Base-by-base conservation (phyloP, 2,797 vertebrate species). In the Pteropus rufus region DNA sequence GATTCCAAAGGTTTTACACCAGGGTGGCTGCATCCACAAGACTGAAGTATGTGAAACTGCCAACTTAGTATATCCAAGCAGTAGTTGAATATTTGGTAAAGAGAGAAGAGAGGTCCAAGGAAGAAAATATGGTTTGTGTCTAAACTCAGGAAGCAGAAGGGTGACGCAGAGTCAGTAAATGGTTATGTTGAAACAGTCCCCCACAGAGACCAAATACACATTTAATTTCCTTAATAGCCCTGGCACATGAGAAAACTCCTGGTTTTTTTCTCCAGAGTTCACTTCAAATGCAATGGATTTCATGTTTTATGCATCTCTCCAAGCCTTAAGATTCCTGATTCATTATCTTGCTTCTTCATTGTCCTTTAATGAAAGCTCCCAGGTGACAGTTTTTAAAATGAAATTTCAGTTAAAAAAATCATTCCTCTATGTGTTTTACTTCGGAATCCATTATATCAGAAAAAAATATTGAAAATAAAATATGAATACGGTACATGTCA, bases 321-420 rank as follows among this genome's bases (percentile, higher is more conserved):
- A 54, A 81, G 34, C 91, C n/a, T 12, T 67, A 85, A 80, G 36
- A 83, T 76, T 54, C 10, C 19, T 24, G 39, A 44, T 54, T 97
- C 19, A 44, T 54, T 88, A 58, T 36, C 60, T 73, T 41, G 11
- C 7, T 56, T 39, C 18, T 86, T 81, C 29, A 31, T 6, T 75
- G 10, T 52, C 34, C 54, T 95, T 87, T 79, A 83, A 89, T 82
- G 72, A 79, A 93, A 93, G 14, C n/a, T 36, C 8, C 46, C 31
- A 23, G 49, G 9, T 79, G 49, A 19, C 31, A 23, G 44, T 58
- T 80, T 72, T 88, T n/a, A 34, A 90, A 87, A 85, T 58, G 7
- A 92, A 76, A 90, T 76, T 79, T 91, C 44, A 86, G 31, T 36
- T 93, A 73, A 52, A 90, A 90, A 62, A 12, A 95, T 34, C 46